phyloP scores from a whole-genome alignment of 2,797 vertebrate species.

The Peromyscus aztecus region DNA sequence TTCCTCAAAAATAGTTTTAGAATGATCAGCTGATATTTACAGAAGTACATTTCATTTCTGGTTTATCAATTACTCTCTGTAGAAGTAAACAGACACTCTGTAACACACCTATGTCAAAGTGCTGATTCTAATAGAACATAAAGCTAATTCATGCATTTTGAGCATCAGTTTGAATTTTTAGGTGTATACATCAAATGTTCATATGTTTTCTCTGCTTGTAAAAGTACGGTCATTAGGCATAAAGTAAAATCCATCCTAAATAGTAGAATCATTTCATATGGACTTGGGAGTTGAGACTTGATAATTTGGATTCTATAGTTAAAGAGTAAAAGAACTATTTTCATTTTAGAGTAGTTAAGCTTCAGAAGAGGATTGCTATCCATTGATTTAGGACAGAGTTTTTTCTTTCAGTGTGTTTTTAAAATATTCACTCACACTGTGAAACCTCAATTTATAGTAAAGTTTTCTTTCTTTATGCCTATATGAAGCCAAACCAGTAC shows the following conservation, averaged over 20 bases:
- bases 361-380: neutral
- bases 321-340: neutral
- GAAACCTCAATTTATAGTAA: neutral
- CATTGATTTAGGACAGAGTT: neutral
- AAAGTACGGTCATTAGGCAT: neutral
- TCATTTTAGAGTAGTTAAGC: neutral
- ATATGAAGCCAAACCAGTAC: neutral
- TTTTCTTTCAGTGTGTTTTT: neutral
- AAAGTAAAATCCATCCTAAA: neutral
- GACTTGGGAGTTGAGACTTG: neutral
- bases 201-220: neutral
- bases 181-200: rapidly evolving
- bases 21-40: neutral
- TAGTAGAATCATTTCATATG: neutral
- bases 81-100: neutral
- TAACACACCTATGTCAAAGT: neutral
- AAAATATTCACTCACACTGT: neutral
- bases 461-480: neutral
- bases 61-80: neutral
- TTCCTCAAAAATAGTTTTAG: neutral
- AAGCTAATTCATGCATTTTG: neutral
- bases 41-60: neutral
- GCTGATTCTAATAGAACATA: neutral
- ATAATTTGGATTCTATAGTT: neutral
- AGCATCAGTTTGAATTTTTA: neutral